phyloP scores from a whole-genome alignment of 2,113 vertebrate species.

The Lycocorax pyrrhopterus region DNA sequence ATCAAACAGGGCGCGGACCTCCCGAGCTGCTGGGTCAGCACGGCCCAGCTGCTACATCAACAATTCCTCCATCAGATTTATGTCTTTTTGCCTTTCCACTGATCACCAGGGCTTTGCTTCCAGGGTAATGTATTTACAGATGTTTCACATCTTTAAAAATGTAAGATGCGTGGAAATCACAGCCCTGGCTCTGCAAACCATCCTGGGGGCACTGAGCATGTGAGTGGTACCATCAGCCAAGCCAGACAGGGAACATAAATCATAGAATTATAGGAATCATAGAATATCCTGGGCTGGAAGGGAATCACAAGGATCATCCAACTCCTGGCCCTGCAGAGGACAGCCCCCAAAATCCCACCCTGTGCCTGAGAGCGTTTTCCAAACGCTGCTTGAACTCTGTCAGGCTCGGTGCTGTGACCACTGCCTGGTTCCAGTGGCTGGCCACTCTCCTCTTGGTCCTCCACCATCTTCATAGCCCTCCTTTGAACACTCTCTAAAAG shows the following conservation, averaged over 20 bases:
- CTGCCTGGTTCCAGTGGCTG: not conserved
- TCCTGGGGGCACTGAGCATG: not conserved
- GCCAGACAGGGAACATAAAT: not conserved
- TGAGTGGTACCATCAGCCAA: not conserved
- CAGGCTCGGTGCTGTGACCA: not conserved
- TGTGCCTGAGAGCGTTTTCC: not conserved
- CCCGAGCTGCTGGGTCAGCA: not conserved
- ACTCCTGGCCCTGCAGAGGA: not conserved
- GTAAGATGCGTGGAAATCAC: accelerated
- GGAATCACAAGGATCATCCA: not conserved
- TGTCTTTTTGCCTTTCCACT: not conserved
- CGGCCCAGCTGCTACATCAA: not conserved
- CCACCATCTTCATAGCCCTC: not conserved
- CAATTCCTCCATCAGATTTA: not conserved
- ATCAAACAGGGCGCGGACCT: accelerated
- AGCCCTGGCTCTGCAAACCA: not conserved
- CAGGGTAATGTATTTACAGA: not conserved
- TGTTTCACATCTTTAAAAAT: not conserved
- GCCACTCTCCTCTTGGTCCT: not conserved
- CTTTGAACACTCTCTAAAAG: not conserved
- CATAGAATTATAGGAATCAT: not conserved
- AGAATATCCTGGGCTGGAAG: not conserved
- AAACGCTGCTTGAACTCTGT: not conserved
- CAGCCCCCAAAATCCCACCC: not conserved
- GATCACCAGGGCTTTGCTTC: not conserved